A percentile compares a stretch with the other conserved stretches of the same genome.
Evolutionary conservation across 2,113 vertebrate genomes (phyloP).

Genomic region (Bos javanicus): DNA sequence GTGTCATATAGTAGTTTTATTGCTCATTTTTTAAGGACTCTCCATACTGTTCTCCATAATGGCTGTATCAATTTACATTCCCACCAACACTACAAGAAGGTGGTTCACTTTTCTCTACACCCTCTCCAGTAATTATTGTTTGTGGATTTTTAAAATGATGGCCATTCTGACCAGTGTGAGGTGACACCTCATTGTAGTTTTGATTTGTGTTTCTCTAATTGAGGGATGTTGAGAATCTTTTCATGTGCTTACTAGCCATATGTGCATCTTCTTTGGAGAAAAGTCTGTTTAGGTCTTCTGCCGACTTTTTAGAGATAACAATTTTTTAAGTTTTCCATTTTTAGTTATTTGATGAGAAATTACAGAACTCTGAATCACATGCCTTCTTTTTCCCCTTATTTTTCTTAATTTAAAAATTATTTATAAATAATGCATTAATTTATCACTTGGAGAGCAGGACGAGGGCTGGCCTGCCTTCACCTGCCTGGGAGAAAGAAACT

Average conservation of each 20-base stretch:
- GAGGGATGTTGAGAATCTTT: neutral
- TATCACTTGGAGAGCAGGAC: neutral
- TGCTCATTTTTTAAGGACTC: neutral
- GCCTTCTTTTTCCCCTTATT: neutral
- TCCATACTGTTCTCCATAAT: neutral
- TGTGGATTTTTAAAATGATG: neutral
- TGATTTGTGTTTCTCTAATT: neutral
- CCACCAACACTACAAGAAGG: neutral
- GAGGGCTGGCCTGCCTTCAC: neutral
- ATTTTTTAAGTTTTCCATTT: neutral
- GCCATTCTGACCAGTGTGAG: neutral
- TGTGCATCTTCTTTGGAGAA: neutral
- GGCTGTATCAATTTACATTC: neutral
- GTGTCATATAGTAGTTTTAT: neutral
- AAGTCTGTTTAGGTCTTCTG: neutral
- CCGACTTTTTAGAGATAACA: neutral
- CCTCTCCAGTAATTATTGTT: neutral
- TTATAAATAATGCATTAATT: neutral
- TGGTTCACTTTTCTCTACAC: fast-evolving
- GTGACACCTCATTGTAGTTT: neutral
- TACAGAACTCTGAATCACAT: neutral
- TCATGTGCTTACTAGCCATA: neutral
- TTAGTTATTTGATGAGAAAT: neutral
- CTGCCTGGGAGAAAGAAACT: neutral
- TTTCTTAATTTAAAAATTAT: neutral